These are phyloP conservation scores for Shargacucullia verbasci DNA, from an alignment of 2,888 invertebrate genomes.

Conservation along the genomic window DNA sequence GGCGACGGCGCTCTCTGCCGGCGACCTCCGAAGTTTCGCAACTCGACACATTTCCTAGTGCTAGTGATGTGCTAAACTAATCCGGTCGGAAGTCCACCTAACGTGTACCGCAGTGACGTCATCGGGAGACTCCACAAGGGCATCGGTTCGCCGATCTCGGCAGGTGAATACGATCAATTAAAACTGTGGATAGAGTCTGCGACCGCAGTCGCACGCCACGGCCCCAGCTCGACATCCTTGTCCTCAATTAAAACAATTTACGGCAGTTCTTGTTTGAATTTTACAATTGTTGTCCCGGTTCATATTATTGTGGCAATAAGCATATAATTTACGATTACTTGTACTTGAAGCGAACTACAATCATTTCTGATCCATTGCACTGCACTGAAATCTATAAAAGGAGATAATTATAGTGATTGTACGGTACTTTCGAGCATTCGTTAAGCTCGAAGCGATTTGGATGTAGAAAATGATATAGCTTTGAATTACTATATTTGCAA, in stretches of 20 bases:
- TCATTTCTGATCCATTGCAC: constrained; percentile 34
- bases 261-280: constrained; percentile 78
- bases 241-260: constrained; percentile 85
- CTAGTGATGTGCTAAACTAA: constrained; percentile 80
- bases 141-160: constrained; percentile 59
- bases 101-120: constrained; percentile 59
- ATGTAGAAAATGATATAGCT: constrained; percentile 7
- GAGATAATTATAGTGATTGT: constrained; percentile 45
- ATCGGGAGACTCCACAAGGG: constrained; percentile 64
- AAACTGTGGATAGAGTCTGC: constrained; percentile 59
- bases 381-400: constrained; percentile 38
- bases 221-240: constrained; percentile 81
- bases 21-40: constrained; percentile 80
- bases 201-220: constrained; percentile 63
- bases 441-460: constrained; percentile 25
- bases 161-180: constrained; percentile 73
- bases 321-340: constrained; percentile 41
- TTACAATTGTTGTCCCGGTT: constrained; percentile 68
- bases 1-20: constrained; percentile 81
- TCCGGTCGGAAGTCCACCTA: constrained; percentile 69
- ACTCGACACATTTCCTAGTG: constrained; percentile 79
- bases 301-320: constrained; percentile 56
- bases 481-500: constrained; percentile 13
- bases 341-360: constrained; percentile 36
- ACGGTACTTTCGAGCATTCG: constrained; percentile 20